Evolutionary conservation across 2,797 vertebrate genomes (phyloP).

Genomic region (Squalus acanthias): DNA sequence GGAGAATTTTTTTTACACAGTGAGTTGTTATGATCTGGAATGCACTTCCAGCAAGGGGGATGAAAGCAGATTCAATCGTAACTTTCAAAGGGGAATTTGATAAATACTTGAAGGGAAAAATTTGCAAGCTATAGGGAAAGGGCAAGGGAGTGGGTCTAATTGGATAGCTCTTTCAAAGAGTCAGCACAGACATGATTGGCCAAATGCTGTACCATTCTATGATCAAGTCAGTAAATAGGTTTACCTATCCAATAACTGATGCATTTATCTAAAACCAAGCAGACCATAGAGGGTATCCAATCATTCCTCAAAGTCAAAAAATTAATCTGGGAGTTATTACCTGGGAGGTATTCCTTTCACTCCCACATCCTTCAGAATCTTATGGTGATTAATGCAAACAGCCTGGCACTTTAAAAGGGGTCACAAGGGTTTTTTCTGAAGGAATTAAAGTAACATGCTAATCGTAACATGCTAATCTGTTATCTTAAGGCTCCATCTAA

Average conservation of each 20-base stretch:
- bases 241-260: background rate
- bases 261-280: background rate
- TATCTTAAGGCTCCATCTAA: background rate
- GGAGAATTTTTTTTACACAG: no score
- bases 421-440: background rate
- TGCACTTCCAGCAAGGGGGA: background rate
- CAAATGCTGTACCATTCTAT: background rate
- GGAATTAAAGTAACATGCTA: background rate
- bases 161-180: no score
- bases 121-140: no score
- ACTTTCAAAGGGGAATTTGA: background rate
- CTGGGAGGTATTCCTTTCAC: background rate
- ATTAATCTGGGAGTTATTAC: background rate
- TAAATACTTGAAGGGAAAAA: background rate
- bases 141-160: no score
- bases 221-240: background rate
- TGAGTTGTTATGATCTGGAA: background rate
- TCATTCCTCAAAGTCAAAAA: no score
- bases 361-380: background rate
- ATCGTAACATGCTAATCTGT: background rate
- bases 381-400: background rate
- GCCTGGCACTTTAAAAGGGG: background rate
- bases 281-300: background rate
- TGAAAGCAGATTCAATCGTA: background rate
- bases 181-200: no score